These are phyloP conservation scores for Columba livia DNA, from an alignment of 2,113 vertebrate genomes.

Conservation along the genomic window DNA sequence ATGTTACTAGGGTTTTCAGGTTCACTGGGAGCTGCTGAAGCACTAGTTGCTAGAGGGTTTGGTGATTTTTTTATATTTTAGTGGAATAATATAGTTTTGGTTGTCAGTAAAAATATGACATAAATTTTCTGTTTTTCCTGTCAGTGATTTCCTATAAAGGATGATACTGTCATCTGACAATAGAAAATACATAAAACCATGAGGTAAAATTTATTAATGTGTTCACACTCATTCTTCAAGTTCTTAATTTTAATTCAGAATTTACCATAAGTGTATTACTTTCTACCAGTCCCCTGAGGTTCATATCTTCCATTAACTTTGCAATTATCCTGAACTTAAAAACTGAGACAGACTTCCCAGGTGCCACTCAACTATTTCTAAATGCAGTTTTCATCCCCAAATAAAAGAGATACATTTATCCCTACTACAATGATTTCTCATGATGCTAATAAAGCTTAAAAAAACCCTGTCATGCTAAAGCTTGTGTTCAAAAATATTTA, in stretches of 20 bases:
- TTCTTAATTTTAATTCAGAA: constrained; percentile 19
- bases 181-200: not conserved
- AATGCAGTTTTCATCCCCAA: not conserved
- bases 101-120: not conserved
- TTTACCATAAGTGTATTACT: not conserved
- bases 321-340: constrained; percentile 31
- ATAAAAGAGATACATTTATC: not conserved
- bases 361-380: constrained; percentile 34
- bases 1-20: not conserved
- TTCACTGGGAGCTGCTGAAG: not conserved
- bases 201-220: not conserved
- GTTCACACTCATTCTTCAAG: not conserved
- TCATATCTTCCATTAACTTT: not conserved
- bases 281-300: not conserved
- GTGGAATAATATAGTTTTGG: not conserved
- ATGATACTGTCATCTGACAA: not conserved
- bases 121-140: not conserved
- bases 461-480: not conserved
- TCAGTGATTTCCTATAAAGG: not conserved
- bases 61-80: not conserved
- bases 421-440: not conserved
- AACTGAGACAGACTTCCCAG: not conserved
- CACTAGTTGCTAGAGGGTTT: not conserved
- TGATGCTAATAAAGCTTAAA: not conserved
- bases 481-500: not conserved